These are phyloP conservation scores for Drosophila lutescens DNA, from an alignment of 2,888 invertebrate genomes.

Conservation along the genomic window DNA sequence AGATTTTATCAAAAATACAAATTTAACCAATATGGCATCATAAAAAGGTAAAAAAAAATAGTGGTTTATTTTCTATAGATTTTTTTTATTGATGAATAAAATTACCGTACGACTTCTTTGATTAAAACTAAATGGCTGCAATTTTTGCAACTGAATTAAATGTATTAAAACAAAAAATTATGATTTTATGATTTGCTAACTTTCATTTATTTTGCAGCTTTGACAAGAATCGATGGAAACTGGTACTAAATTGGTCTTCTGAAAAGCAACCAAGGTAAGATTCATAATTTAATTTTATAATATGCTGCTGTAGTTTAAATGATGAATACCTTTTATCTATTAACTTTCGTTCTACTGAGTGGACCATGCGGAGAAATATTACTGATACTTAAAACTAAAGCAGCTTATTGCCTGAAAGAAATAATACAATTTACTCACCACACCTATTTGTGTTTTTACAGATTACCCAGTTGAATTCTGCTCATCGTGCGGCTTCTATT, in stretches of 20 bases:
- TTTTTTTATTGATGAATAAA: constrained; percentile 56
- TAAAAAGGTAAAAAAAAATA: constrained; percentile 27
- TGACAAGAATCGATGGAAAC: accelerated
- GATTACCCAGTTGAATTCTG: background rate
- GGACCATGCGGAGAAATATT: constrained; percentile 63
- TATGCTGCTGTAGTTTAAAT: constrained; percentile 15
- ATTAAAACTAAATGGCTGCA: constrained; percentile 70
- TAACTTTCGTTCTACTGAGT: constrained; percentile 78
- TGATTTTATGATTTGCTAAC: constrained; percentile 9
- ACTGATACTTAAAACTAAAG: constrained; percentile 45
- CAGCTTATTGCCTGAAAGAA: background rate
- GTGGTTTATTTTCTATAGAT: background rate
- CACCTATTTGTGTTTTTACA: constrained; percentile 16
- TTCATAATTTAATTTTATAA: background rate
- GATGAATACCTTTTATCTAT: constrained; percentile 65
- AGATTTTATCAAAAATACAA: background rate
- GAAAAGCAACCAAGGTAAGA: constrained; percentile 9
- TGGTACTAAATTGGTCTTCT: background rate
- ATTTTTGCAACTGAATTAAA: constrained; percentile 62
- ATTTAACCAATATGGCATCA: background rate
- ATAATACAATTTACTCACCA: background rate
- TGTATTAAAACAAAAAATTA: background rate
- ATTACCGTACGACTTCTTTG: constrained; percentile 69
- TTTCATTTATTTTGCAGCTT: constrained; percentile 29
- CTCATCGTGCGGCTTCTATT: background rate